Conservation (phyloP, 2,113 vertebrate species). For the Chaetops frenatus region DNA sequence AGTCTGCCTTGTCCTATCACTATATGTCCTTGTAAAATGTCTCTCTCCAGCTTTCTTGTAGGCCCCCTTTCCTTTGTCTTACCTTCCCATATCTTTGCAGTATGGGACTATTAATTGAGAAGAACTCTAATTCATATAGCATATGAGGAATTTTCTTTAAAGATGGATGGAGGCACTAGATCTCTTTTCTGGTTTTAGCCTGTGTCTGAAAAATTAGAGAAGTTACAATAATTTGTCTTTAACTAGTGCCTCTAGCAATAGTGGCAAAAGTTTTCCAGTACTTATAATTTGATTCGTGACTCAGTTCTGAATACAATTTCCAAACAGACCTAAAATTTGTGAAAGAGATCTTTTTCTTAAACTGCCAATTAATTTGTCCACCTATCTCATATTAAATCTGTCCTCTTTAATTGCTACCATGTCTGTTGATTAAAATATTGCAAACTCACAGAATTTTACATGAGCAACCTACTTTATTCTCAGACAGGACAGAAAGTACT, state of each 20-base stretch:
- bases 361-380: background rate
- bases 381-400: background rate
- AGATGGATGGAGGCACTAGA: background rate
- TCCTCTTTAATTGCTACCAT: background rate
- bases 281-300: background rate
- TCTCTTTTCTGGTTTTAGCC: background rate
- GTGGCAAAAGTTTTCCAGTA: background rate
- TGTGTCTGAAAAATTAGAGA: background rate
- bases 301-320: background rate
- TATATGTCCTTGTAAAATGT: background rate
- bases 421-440: background rate
- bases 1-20: background rate
- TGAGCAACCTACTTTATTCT: background rate
- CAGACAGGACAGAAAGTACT: background rate
- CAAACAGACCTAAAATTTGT: background rate
- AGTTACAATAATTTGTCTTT: background rate
- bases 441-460: background rate
- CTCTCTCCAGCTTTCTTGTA: background rate
- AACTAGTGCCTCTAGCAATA: background rate
- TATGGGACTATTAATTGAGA: background rate
- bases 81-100: background rate
- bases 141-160: background rate
- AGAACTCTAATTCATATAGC: background rate
- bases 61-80: background rate
- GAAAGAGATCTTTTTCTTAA: background rate